A percentile compares a stretch with the other conserved stretches of the same genome.
phyloP scores from a whole-genome alignment of 1,140 invertebrate genomes.

The Oncopeltus fasciatus region DNA sequence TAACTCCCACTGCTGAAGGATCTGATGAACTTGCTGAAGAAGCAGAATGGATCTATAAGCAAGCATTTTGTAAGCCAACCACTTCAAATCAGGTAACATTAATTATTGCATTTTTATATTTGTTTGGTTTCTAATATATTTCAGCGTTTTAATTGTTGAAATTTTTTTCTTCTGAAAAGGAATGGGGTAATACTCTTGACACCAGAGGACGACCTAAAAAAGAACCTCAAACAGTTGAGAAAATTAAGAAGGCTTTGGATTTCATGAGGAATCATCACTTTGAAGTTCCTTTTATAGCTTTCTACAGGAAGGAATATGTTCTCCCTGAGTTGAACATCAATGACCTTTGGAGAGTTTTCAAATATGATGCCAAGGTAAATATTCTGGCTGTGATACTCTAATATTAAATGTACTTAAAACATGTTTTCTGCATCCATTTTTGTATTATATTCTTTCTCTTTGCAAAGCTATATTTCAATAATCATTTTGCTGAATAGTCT shows the following conservation, averaged over 20 bases:
- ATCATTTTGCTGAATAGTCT: no score
- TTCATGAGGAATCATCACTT: slow-evolving; percentile 91
- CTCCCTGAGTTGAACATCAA: slow-evolving; percentile 86
- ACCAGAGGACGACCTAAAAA: slow-evolving; percentile 23
- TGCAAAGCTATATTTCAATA: no score
- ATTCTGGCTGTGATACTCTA: no score
- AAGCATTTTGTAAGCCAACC: slow-evolving; percentile 73
- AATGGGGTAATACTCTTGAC: slow-evolving; percentile 22
- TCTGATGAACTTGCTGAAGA: slow-evolving; percentile 85
- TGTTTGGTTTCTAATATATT: background rate
- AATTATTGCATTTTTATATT: background rate
- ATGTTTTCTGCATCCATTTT: no score
- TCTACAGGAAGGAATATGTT: slow-evolving; percentile 96
- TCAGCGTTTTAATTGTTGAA: background rate
- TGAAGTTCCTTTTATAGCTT: slow-evolving; percentile 96
- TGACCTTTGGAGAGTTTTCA: slow-evolving; percentile 94
- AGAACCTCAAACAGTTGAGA: slow-evolving; percentile 47
- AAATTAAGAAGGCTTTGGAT: slow-evolving; percentile 86
- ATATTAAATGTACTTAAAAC: no score
- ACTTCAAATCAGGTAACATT: slow-evolving; percentile 56
- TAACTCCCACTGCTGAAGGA: slow-evolving; percentile 63
- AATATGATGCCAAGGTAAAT: slow-evolving; percentile 87
- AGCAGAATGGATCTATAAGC: slow-evolving; percentile 93
- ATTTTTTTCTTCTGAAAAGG: slow-evolving; percentile 8
- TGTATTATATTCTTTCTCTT: no score